Evolutionary conservation across 1,140 invertebrate genomes (phyloP).

Genomic region (Zaprionus ghesquierei): DNA sequence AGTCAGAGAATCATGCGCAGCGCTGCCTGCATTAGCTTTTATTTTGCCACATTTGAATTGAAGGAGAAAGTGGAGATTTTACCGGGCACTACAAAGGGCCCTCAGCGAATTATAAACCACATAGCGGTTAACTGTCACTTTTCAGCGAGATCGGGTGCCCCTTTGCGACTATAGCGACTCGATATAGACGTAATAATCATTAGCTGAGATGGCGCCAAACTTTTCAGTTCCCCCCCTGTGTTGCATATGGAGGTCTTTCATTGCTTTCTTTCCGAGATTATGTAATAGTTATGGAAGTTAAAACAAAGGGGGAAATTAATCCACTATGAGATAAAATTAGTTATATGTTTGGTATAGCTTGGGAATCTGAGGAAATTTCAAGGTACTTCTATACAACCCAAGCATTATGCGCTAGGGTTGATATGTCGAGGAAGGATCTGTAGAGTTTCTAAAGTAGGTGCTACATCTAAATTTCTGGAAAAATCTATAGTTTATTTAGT

Average conservation of each 20-base stretch:
- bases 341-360: no score
- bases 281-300: not conserved
- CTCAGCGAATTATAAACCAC: not conserved
- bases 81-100: not conserved
- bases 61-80: slow-evolving; percentile 65
- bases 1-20: slow-evolving; percentile 35
- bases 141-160: not conserved
- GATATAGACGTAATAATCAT: not conserved
- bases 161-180: not conserved
- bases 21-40: not conserved
- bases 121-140: not conserved
- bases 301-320: not conserved
- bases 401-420: no score
- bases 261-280: not conserved
- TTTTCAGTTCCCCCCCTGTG: not conserved
- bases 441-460: no score
- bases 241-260: not conserved
- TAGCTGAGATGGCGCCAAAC: not conserved
- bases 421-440: no score
- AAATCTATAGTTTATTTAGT: no score
- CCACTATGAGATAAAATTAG: no score
- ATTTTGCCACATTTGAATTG: slow-evolving; percentile 27
- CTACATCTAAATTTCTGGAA: no score
- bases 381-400: no score
- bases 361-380: no score